Percentiles rank a stretch among this genome's conserved stretches.
Evolutionary conservation across 2,888 invertebrate genomes (phyloP).

Genomic region (Halictus ligatus): DNA sequence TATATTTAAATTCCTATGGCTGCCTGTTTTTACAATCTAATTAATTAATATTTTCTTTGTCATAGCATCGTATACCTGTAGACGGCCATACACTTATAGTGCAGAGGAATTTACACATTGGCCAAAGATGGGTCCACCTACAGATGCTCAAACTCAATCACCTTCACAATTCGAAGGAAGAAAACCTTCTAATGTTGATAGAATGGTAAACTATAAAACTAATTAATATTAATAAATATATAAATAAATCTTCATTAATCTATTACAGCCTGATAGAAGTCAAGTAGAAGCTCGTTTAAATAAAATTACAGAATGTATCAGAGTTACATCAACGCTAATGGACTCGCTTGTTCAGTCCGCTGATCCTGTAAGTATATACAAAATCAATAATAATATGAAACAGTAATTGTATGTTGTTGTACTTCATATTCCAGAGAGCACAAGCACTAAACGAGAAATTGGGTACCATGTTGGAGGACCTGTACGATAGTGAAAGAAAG

Average conservation of each 20-base stretch:
- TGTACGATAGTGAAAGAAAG: slow-evolving; percentile 90
- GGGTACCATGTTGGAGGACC: slow-evolving; percentile 88
- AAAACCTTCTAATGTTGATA: slow-evolving; percentile 79
- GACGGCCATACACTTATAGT: slow-evolving; percentile 71
- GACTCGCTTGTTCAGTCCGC: slow-evolving; percentile 89
- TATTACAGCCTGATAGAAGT: slow-evolving; percentile 86
- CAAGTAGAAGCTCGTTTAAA: slow-evolving; percentile 89
- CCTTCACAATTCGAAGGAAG: slow-evolving; percentile 72
- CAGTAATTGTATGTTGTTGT: slow-evolving; percentile 22
- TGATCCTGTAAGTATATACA: slow-evolving; percentile 87
- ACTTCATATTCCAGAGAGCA: slow-evolving; percentile 75
- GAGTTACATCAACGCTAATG: slow-evolving; percentile 89
- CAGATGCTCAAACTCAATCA: slow-evolving; percentile 77
- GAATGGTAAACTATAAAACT: slow-evolving; percentile 71
- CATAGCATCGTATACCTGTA: slow-evolving; percentile 67
- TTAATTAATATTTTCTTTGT: slow-evolving; percentile 23
- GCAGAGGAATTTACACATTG: slow-evolving; percentile 73
- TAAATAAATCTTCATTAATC: slow-evolving; percentile 17
- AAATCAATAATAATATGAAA: slow-evolving; percentile 14
- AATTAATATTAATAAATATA: neutral
- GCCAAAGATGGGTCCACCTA: slow-evolving; percentile 80
- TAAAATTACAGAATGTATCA: slow-evolving; percentile 90
- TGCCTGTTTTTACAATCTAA: slow-evolving; percentile 7
- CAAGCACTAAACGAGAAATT: slow-evolving; percentile 86
- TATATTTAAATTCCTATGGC: slow-evolving; percentile 21